Conservation (phyloP, 2,888 invertebrate genomes). For the Masnerella sp. region DNA sequence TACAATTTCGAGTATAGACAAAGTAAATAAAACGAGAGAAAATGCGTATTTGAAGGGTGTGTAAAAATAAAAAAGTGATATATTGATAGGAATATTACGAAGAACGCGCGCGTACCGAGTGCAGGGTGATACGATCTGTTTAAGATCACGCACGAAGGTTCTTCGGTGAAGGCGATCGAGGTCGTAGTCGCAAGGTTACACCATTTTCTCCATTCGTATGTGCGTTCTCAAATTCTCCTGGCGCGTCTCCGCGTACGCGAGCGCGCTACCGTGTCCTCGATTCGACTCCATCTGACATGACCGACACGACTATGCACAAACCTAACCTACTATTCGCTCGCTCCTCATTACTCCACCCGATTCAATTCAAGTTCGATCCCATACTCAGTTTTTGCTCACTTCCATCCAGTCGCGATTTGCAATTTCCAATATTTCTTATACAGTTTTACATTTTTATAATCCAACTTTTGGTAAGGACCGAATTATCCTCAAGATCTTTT, state of each 20-base stretch:
- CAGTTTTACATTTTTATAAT: no score
- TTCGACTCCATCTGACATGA: constrained; percentile 39
- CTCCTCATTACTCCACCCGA: constrained; percentile 9
- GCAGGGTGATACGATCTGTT: constrained; percentile 63
- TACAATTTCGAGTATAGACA: no score
- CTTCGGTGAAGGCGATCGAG: constrained; percentile 75
- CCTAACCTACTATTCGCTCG: constrained; percentile 31
- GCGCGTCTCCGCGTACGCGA: constrained; percentile 54
- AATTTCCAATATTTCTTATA: no score
- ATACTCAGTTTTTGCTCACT: no score
- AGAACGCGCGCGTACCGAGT: constrained; percentile 47
- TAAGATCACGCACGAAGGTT: constrained; percentile 64
- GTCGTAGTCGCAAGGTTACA: constrained; percentile 72
- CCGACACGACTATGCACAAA: constrained; percentile 24
- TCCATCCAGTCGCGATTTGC: no score
- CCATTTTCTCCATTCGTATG: constrained; percentile 70
- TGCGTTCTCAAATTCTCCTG: constrained; percentile 60
- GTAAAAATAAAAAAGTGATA: constrained; percentile 17
- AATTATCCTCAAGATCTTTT: no score
- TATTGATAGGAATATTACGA: constrained; percentile 35
- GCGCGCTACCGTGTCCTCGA: constrained; percentile 57
- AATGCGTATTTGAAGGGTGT: no score
- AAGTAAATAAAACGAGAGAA: no score
- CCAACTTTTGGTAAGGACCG: no score
- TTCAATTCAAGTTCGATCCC: constrained; percentile 6